These are phyloP conservation scores for Sebastolobus alascanus DNA, from an alignment of 2,797 vertebrate species.

Conservation along the genomic window DNA sequence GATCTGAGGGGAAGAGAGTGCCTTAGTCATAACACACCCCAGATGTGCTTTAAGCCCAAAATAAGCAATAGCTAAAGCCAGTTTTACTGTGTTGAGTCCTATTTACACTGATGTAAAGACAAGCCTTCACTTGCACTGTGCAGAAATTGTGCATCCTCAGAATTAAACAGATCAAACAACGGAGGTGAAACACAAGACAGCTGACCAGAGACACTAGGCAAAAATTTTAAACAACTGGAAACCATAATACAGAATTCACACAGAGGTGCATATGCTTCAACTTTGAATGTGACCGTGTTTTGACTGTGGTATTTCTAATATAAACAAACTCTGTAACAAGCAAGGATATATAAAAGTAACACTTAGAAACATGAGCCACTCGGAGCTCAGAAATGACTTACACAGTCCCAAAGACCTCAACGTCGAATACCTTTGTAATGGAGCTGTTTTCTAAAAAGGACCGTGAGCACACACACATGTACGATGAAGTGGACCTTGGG, in stretches of 20 bases:
- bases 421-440: constrained; percentile 58
- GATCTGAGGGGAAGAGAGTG: constrained; percentile 52
- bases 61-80: constrained; percentile 66
- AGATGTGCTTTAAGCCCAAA: constrained; percentile 71
- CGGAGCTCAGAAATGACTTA: constrained; percentile 41
- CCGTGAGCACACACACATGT: neutral
- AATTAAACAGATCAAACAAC: constrained; percentile 56
- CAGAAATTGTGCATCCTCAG: constrained; percentile 35
- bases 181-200: constrained; percentile 42
- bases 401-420: constrained; percentile 38
- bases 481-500: constrained; percentile 43
- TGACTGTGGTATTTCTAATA: constrained; percentile 42
- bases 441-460: constrained; percentile 55
- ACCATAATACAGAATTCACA: constrained; percentile 38
- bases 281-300: constrained; percentile 40
- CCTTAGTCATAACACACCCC: constrained; percentile 67
- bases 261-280: constrained; percentile 37
- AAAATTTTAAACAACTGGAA: constrained; percentile 24
- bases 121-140: constrained; percentile 48
- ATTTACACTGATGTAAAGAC: constrained; percentile 50
- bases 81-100: constrained; percentile 53
- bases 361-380: constrained; percentile 51
- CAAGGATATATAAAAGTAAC: constrained; percentile 57
- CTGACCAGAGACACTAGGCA: constrained; percentile 13
- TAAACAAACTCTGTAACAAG: constrained; percentile 60